Conservation (phyloP, 2,888 invertebrate species). For the Bimastos eiseni region DNA sequence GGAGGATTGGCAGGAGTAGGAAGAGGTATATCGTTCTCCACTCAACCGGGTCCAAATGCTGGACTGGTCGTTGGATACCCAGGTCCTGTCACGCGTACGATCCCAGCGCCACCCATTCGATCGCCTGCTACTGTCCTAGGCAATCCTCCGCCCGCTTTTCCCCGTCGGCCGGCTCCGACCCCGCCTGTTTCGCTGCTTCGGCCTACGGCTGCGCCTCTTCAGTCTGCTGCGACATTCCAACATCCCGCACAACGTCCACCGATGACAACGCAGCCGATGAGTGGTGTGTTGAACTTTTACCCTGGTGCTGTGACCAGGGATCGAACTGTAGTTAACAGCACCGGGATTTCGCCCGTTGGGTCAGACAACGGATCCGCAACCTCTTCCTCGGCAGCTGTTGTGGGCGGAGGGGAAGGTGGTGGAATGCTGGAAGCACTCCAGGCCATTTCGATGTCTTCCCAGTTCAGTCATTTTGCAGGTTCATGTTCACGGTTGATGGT, state of each 20-base stretch:
- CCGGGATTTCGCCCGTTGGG: not conserved
- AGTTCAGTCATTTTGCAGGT: not conserved
- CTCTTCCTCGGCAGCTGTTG: not conserved
- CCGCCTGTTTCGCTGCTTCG: not conserved
- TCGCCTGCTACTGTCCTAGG: not conserved
- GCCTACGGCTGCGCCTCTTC: not conserved
- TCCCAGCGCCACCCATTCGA: not conserved
- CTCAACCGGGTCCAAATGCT: not conserved
- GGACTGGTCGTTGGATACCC: conserved; percentile 5
- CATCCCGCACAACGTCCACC: not conserved
- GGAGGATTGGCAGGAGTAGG: not conserved
- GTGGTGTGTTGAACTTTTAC: not conserved
- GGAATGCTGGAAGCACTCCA: conserved; percentile 10
- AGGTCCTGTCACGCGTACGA: not conserved
- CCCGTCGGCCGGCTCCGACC: not conserved
- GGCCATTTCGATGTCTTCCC: not conserved
- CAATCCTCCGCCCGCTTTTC: not conserved
- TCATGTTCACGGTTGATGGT: not conserved
- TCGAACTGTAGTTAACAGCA: not conserved
- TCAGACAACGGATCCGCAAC: not conserved
- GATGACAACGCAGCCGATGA: conserved; percentile 14
- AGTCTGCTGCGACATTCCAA: not conserved
- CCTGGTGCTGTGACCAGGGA: not conserved
- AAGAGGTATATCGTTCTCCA: not conserved
- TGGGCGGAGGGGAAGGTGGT: not conserved